Base-by-base conservation (phyloP, 2,888 invertebrate species). In the Brachyopa scutellaris region DNA sequence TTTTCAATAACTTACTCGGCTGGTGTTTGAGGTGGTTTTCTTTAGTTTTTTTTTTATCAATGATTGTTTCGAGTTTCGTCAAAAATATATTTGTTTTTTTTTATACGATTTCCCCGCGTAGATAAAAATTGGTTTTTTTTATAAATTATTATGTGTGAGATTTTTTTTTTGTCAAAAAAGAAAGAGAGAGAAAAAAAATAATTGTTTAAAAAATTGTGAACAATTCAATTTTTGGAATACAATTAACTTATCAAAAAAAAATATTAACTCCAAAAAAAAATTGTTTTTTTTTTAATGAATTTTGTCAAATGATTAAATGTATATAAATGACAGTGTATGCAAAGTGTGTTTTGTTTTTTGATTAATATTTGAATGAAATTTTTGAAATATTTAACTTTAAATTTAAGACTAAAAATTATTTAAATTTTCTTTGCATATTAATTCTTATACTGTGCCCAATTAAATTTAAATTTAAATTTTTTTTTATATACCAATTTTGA, bases 1-100 rank as follows among this genome's bases (percentile, higher is more conserved):
- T 61, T 80, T 85, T 87, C 88, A 85, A 87, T 85, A 85, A 89
- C 89, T 89, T 89, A 89, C 89, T 89, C 89, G 89, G 89, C 89
- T 89, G 89, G 89, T 89, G 89, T 89, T 87, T 89, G 89, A 89
- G 89, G 89, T 88, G 88, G 88, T 89, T 89, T 89, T 89, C 89
- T 89, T 88, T 86, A 88, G 87, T 85, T 85, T 85, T 85, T 85
- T 82, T 84, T 80, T 67, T 64, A 77, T 79, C 77, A 84, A 86
- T 86, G 82, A 85, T 78, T 79, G 64, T 69, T 82, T 74, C 42
- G 76, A 49, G 57, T 76, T 77, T 55, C 83, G 67, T 77, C 77
- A 83, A 83, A 83, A 77, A 77, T 69, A 62, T 55, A 15, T 42
- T 64, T 36, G 26, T 5, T 15, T 29, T 38, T 47, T 69, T 70